Conservation (phyloP, 2,888 invertebrate genomes). For the Agrotis segetum region DNA sequence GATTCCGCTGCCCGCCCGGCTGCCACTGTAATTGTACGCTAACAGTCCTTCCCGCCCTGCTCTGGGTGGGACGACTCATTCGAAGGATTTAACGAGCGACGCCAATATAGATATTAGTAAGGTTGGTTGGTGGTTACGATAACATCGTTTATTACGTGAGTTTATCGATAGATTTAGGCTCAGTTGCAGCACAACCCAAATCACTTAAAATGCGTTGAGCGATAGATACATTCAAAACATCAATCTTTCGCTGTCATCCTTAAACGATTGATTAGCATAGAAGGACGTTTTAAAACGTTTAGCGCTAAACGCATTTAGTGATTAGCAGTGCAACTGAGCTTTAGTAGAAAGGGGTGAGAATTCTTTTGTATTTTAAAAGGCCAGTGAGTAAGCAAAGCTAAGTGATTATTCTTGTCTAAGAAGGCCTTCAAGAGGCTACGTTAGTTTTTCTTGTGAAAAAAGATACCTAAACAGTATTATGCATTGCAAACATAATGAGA, state of each 20-base stretch:
- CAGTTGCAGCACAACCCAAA: not conserved
- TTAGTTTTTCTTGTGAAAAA: conserved; percentile 10
- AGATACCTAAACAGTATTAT: not conserved
- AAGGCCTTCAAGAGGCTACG: conserved; percentile 1
- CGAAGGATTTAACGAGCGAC: too few species aligned
- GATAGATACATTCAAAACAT: not conserved
- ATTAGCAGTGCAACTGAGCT: not conserved
- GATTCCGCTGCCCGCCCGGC: too few species aligned
- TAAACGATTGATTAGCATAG: not conserved
- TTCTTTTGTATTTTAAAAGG: not conserved
- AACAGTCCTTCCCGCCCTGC: too few species aligned
- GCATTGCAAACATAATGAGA: conserved; percentile 8
- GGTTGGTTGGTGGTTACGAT: conserved; percentile 19
- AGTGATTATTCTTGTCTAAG: conserved; percentile 26
- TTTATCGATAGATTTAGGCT: conserved; percentile 11
- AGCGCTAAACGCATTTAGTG: not conserved
- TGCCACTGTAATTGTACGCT: too few species aligned
- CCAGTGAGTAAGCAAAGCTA: conserved; percentile 13
- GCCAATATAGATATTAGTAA: conserved; percentile 35
- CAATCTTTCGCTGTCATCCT: not conserved
- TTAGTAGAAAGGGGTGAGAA: not conserved
- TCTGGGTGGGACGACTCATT: too few species aligned
- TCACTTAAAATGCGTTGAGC: not conserved
- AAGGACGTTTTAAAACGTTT: not conserved
- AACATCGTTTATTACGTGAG: not conserved